Evolutionary conservation across 2,797 vertebrate species (phyloP), one percentile per base, ranked within the genome.

Genomic region (Tadarida brasiliensis): DNA sequence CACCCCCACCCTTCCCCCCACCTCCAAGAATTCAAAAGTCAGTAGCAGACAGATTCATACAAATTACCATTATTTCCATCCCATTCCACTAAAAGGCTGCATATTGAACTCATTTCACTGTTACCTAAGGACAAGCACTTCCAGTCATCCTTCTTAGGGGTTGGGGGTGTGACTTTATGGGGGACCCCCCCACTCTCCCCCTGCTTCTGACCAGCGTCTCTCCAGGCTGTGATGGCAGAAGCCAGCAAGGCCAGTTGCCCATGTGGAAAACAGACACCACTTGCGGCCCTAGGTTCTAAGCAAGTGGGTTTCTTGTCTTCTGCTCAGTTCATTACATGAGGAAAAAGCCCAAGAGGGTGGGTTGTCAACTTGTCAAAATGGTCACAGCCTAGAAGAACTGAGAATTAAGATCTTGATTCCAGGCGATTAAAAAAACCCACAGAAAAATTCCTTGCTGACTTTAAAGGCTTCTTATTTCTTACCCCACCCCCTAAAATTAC

Each of bases 401-500:
- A 93, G n/a, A 94, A 67, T 57, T 56, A 84, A 88, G 15, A 24
- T 83, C 35, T 94, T 89, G 20, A 73, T 93, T 73, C n/a, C 30
- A 89, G 17, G 65, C 7, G 12, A 59, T 84, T 19, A 24, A 61
- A 7, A 70, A 56, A 35, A 33, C 6, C 17, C 73, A 81, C 54
- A 85, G 63, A 81, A 88, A 80, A 90, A 90, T 91, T 5, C 92
- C 35, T 88, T 49, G 12, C 11, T 88, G 20, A 44, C 54, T 90
- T 91, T 54, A 73, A 94, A 83, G 33, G 19, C 6, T 35, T 89
- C 28, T 71, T 90, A 51, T 9, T 74, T 89, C 59, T 68, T 35
- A 63, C 8, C 11, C 4, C 59, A 68, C 24, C 33, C 11, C 6
- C 3, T 15, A 67, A 68, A 83, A 86, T 51, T 57, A 85, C 12